phyloP scores from a whole-genome alignment of 2,797 vertebrate genomes.

The Yasuhikotakia modesta region DNA sequence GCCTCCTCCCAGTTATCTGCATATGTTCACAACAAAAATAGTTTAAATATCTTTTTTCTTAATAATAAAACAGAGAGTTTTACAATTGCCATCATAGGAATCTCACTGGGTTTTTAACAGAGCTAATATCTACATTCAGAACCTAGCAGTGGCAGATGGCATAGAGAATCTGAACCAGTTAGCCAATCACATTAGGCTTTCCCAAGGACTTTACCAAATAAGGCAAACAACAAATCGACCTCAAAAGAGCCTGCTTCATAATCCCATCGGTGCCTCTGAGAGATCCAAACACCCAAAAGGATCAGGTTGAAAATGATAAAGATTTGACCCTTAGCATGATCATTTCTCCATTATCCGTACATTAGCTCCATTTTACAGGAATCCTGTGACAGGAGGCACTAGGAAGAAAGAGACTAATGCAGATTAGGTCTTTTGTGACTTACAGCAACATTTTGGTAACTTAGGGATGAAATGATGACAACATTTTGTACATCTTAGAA shows the following conservation, averaged over 20 bases:
- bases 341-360: slow-evolving; percentile 52
- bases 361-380: slow-evolving; percentile 44
- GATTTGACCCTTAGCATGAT: slow-evolving; percentile 40
- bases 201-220: slow-evolving; percentile 43
- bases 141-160: slow-evolving; percentile 54
- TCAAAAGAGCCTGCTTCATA: slow-evolving; percentile 44
- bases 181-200: slow-evolving; percentile 56
- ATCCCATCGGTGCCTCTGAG: slow-evolving; percentile 49
- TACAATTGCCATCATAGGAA: background rate
- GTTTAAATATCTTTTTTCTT: no score
- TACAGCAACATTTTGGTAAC: slow-evolving; percentile 11
- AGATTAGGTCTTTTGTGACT: slow-evolving; percentile 11
- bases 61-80: no score
- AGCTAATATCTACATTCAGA: slow-evolving; percentile 24
- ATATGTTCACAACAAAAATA: no score
- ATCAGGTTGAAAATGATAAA: slow-evolving; percentile 46
- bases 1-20: background rate
- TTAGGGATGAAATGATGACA: background rate
- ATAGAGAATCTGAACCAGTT: slow-evolving; percentile 55
- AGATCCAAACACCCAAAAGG: slow-evolving; percentile 29
- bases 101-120: slow-evolving; percentile 4
- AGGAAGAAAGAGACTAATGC: slow-evolving; percentile 16
- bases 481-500: background rate
- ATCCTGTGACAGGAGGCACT: slow-evolving; percentile 17
- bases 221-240: slow-evolving; percentile 61